Evolutionary conservation across 2,113 vertebrate species (phyloP), one percentile per base, ranked within the genome.

Genomic region (Puntigrus tetrazona): DNA sequence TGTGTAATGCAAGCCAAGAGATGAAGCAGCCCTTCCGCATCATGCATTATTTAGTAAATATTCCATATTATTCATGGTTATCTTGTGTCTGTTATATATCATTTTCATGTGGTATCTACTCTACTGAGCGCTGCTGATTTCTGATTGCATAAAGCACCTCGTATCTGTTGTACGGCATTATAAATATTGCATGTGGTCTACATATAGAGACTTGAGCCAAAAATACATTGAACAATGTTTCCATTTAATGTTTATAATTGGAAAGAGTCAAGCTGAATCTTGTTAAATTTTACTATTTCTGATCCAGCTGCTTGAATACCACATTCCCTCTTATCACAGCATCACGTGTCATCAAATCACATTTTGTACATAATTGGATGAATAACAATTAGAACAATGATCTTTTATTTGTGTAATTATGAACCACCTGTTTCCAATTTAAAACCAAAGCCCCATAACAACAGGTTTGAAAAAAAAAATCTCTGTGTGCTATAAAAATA

Each of bases 341-440:
- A 73, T 87, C 74, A 82, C 74, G 11, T 73, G 47, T 34, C 67
- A 65, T 67, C 65, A 78, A 82, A 83, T 83, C 75, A 75, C 45
- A 80, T 75, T 67, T 29, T 43, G 22, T 73, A n/a, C 63, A 27
- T 85, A 83, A 87, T 75, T 87, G 70, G 76, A 80, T 85, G 84
- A 85, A 85, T 52, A 85, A 83, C 65, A 82, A 79, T 87, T 87
- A 87, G 20, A 85, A 83, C 74, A 82, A 75, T 82, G 41, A 78
- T 83, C 79, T 61, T 79, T 85, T 75, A 85, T 85, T 81, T 38
- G 73, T 69, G 80, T 79, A 83, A 87, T 87, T 80, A 87, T 14
- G 65, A 87, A 85, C 84, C 78, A 85, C 86, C 83, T 85, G 80
- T 85, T 85, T 83, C 67, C 67, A 85, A 67, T 83, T 85, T 57